These are phyloP conservation scores for Uropetala carovei DNA, from an alignment of 2,888 invertebrate species.

Conservation along the genomic window DNA sequence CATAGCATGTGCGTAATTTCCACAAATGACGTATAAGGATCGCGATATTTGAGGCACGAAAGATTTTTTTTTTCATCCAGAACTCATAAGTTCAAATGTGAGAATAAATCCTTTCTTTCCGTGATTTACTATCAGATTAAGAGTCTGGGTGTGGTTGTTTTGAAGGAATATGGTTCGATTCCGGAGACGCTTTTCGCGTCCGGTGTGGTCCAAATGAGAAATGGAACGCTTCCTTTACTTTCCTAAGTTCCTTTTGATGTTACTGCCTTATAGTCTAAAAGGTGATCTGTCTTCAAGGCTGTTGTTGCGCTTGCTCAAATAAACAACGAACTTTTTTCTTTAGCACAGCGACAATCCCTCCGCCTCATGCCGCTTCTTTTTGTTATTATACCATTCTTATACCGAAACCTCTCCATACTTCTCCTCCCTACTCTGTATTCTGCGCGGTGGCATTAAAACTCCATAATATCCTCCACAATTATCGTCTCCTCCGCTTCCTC, in stretches of 20 bases:
- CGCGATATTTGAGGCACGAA: too few species aligned
- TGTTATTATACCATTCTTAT: neutral
- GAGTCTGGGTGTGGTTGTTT: neutral
- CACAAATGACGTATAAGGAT: too few species aligned
- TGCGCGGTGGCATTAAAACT: neutral
- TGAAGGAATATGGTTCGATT: neutral
- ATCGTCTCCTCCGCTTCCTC: neutral
- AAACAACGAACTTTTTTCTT: neutral
- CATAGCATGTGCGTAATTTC: too few species aligned
- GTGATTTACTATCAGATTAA: neutral
- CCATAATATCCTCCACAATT: neutral
- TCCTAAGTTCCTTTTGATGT: neutral
- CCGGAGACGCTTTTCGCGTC: neutral
- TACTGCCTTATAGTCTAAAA: neutral
- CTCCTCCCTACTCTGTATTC: neutral
- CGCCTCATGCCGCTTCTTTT: neutral
- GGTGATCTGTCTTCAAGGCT: neutral
- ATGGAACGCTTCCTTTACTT: neutral
- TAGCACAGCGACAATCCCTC: neutral
- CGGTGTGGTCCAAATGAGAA: neutral
- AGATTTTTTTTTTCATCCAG: neutral
- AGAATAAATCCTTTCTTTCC: neutral
- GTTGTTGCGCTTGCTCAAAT: neutral
- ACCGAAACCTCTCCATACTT: neutral
- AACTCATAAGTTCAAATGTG: neutral